phyloP scores from a whole-genome alignment of 2,888 invertebrate species.

The Philhelius pedissequus region DNA sequence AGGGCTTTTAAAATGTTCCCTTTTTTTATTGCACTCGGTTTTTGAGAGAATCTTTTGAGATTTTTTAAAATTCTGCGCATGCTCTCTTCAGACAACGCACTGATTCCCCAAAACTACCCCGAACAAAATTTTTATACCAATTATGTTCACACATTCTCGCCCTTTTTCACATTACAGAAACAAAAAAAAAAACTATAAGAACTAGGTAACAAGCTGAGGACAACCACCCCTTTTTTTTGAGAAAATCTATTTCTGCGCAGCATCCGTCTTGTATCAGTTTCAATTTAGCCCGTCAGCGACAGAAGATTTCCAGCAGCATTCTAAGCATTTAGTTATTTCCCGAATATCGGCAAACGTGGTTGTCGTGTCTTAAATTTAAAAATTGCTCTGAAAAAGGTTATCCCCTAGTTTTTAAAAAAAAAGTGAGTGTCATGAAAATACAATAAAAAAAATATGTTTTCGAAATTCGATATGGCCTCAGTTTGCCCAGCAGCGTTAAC shows the following conservation, averaged over 20 bases:
- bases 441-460: slow-evolving; percentile 6
- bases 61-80: slow-evolving; percentile 40
- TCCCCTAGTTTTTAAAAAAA: slow-evolving; percentile 3
- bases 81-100: slow-evolving; percentile 15
- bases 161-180: slow-evolving; percentile 30
- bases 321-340: slow-evolving; percentile 51
- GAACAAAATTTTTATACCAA: slow-evolving; percentile 49
- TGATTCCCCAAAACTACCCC: slow-evolving; percentile 48
- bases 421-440: slow-evolving; percentile 43
- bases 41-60: neutral
- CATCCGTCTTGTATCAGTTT: slow-evolving; percentile 54
- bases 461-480: slow-evolving; percentile 54
- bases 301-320: slow-evolving; percentile 33
- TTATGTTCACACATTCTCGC: slow-evolving; percentile 15
- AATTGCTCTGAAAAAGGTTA: slow-evolving; percentile 9
- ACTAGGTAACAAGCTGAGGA: slow-evolving; percentile 7
- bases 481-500: slow-evolving; percentile 18
- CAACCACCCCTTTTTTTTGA: slow-evolving; percentile 53
- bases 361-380: neutral
- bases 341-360: slow-evolving; percentile 50
- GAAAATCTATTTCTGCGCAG: slow-evolving; percentile 46
- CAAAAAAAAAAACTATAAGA: neutral
- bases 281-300: slow-evolving; percentile 8
- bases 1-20: slow-evolving; percentile 8
- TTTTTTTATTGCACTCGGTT: neutral